A percentile compares a stretch with the other conserved stretches of the same genome.
Evolutionary conservation across 2,113 vertebrate genomes (phyloP).

Genomic region (Dipodomys merriami): DNA sequence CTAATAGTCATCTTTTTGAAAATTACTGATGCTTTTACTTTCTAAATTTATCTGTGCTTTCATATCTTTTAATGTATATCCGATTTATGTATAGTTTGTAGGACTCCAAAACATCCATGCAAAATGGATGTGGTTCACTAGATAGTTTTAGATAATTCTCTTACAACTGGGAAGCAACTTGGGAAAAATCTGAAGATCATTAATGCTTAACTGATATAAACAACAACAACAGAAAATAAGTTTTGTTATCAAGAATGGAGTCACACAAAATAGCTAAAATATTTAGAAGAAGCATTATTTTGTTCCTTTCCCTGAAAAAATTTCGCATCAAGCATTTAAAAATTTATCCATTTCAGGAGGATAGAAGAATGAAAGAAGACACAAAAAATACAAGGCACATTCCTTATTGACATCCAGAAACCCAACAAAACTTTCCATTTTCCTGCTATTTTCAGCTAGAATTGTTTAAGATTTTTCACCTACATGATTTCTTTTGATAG

Average conservation of each 20-base stretch:
- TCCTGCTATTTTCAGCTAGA: constrained; percentile 13
- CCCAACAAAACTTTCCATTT: not conserved
- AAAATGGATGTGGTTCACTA: constrained; percentile 34
- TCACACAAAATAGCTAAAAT: constrained; percentile 22
- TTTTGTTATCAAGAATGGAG: not conserved
- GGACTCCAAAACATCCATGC: not conserved
- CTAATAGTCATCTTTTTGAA: not conserved
- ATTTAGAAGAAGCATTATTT: not conserved
- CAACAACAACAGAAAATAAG: not conserved
- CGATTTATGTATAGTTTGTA: not conserved
- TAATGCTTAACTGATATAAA: constrained; percentile 10
- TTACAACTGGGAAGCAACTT: not conserved
- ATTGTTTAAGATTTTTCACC: constrained; percentile 35
- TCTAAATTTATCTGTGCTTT: constrained; percentile 15
- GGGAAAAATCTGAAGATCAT: not conserved
- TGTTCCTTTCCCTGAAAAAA: not conserved
- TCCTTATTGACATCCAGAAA: constrained; percentile 19
- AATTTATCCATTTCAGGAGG: not conserved
- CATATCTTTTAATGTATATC: not conserved
- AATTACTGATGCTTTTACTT: not conserved
- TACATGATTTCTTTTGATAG: not conserved
- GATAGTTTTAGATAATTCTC: not conserved
- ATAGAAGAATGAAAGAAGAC: constrained; percentile 26
- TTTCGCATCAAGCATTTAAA: not conserved
- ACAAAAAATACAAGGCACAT: not conserved